These are phyloP conservation scores for Leptopilina syphax DNA, from an alignment of 2,888 invertebrate species.

Conservation along the genomic window DNA sequence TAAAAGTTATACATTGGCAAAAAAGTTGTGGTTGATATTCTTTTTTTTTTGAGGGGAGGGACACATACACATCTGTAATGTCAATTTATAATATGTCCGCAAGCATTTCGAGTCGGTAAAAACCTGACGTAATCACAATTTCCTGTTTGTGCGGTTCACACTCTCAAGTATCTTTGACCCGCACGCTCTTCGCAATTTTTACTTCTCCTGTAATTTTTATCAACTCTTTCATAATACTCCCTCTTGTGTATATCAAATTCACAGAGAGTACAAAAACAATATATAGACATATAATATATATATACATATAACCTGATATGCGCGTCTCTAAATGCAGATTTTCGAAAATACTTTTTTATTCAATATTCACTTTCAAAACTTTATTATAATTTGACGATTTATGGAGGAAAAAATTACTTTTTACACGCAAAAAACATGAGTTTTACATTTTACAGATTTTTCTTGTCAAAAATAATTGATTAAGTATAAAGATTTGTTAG, in stretches of 20 bases:
- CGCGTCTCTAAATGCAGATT: too few species aligned
- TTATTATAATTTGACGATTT: too few species aligned
- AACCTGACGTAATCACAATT: conserved; percentile 19
- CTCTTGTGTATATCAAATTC: neutral
- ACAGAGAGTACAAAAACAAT: neutral
- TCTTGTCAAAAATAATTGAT: too few species aligned
- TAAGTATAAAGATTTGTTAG: too few species aligned
- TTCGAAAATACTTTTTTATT: too few species aligned
- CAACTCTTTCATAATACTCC: conserved; percentile 15
- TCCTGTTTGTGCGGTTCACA: conserved; percentile 26
- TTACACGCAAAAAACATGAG: too few species aligned
- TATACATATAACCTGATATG: too few species aligned
- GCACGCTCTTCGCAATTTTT: conserved; percentile 16
- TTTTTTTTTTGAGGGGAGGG: neutral
- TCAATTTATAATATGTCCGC: conserved; percentile 12
- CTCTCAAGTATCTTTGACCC: conserved; percentile 24
- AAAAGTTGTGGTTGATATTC: too few species aligned
- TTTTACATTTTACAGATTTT: too few species aligned
- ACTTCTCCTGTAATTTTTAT: conserved; percentile 31
- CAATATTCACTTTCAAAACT: too few species aligned
- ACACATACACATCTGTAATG: neutral
- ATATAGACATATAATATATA: too few species aligned
- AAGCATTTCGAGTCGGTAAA: conserved; percentile 13
- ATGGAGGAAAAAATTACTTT: too few species aligned
- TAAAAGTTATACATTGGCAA: neutral